phyloP scores from a whole-genome alignment of 1,140 invertebrate genomes.

The Oppia nitens region DNA sequence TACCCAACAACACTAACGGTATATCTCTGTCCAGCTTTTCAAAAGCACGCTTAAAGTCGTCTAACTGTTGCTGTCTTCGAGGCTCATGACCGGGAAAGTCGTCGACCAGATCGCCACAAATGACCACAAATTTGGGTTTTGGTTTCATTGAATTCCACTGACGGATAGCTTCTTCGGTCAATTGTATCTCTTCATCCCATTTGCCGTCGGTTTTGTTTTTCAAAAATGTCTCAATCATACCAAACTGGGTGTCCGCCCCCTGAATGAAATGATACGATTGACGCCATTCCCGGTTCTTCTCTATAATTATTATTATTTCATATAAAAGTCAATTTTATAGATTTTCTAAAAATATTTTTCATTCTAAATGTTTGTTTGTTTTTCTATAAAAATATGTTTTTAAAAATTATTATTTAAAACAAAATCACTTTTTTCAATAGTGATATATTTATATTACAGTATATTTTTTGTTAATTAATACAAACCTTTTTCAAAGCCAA shows the following conservation, averaged over 20 bases:
- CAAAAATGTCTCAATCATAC: constrained; percentile 31
- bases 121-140: constrained; percentile 36
- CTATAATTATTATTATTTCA: neutral
- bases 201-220: constrained; percentile 27
- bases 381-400: constrained; percentile 5
- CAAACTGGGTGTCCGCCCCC: constrained; percentile 37
- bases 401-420: too few species aligned
- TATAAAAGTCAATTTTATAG: too few species aligned
- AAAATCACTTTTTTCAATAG: too few species aligned
- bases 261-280: constrained; percentile 34
- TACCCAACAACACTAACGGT: constrained; percentile 33
- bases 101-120: constrained; percentile 40
- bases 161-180: constrained; percentile 28
- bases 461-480: too few species aligned
- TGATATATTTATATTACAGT: too few species aligned
- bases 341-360: neutral
- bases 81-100: constrained; percentile 31
- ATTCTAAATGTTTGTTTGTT: neutral
- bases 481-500: constrained; percentile 11
- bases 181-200: constrained; percentile 36
- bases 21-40: constrained; percentile 30
- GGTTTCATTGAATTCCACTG: constrained; percentile 28
- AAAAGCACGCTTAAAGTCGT: constrained; percentile 32
- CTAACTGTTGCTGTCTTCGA: neutral
- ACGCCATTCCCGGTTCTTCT: constrained; percentile 22